Percentiles rank a stretch among this genome's conserved stretches.
These are phyloP conservation scores for Aethes cnicana DNA, from an alignment of 2,888 invertebrate genomes.

Conservation along the genomic window DNA sequence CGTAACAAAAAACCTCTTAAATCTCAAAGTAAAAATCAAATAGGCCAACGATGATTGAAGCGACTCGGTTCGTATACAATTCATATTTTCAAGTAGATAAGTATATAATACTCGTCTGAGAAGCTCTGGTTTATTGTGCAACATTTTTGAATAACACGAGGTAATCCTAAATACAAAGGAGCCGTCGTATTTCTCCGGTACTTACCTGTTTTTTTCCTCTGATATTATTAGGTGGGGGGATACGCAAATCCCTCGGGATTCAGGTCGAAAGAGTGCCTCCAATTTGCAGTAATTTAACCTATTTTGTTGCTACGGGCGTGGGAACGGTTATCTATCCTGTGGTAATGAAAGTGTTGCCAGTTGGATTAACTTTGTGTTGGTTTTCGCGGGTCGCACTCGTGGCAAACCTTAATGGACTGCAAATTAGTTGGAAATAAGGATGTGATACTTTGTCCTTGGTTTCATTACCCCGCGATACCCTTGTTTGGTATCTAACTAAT, in stretches of 20 bases:
- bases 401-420: neutral
- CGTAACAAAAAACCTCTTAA: too few species aligned
- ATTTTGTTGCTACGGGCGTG: conserved; percentile 40
- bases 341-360: conserved; percentile 22
- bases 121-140: too few species aligned
- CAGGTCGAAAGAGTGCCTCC: conserved; percentile 49
- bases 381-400: conserved; percentile 17
- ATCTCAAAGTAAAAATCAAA: too few species aligned
- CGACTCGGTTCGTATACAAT: too few species aligned
- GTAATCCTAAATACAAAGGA: conserved; percentile 2
- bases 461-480: too few species aligned
- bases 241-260: conserved; percentile 46
- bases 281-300: conserved; percentile 63
- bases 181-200: conserved; percentile 40
- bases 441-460: neutral
- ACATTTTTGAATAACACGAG: conserved; percentile 5
- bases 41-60: too few species aligned
- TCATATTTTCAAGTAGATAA: too few species aligned
- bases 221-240: conserved; percentile 55
- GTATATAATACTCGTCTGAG: too few species aligned
- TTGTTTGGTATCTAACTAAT: too few species aligned
- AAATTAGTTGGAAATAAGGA: neutral
- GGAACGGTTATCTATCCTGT: neutral
- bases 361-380: conserved; percentile 21
- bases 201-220: conserved; percentile 51